Evolutionary conservation across 2,113 vertebrate species (phyloP), one percentile per base, ranked within the genome.

Genomic region (Leuciscus idus): DNA sequence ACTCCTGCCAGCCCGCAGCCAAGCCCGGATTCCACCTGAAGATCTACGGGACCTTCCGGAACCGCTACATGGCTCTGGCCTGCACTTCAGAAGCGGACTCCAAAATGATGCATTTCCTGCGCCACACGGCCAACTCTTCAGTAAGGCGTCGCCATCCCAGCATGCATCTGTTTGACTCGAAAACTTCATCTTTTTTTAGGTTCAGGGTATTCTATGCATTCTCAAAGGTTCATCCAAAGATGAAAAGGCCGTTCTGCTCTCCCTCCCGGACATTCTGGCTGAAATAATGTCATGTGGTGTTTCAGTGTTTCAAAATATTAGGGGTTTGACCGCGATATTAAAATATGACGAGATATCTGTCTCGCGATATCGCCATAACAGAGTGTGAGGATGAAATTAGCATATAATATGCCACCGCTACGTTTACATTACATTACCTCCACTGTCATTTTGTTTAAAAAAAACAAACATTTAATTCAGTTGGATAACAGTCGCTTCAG

Each of bases 1-100:
- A 4, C 23, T 86, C 66, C 0, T 48, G 26, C 1, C 85, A 90
- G 68, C 82, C 91, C 0, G 26, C 92, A 0, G 15, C 87, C 81
- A 94, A 93, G 79, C 89, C 93, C 0, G 93, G 93, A 4, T 96
- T 96, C 89, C 95, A 95, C 87, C 89, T 96, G 62, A 96, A 96
- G 92, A 96, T 96, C 85, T 96, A 95, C 12, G 95, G 95, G 50
- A 96, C 94, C 13, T 96, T 96, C 90, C 90, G 93, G 55, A 95
- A 96, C 90, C 91, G 92, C 81, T 95, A 94, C 90, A 94, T 96
- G 93, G 94, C 95, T 84, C 93, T 96, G 2, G 90, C 91, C 19
- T 95, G 95, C 68, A 93, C 94, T 0, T 78, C 91, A 15, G 61
- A 70, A 23, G 93, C 93, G 0, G 94, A 96, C 85, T 93, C 92